Conservation (phyloP, 2,113 vertebrate genomes). For the Sylvietta virens region DNA sequence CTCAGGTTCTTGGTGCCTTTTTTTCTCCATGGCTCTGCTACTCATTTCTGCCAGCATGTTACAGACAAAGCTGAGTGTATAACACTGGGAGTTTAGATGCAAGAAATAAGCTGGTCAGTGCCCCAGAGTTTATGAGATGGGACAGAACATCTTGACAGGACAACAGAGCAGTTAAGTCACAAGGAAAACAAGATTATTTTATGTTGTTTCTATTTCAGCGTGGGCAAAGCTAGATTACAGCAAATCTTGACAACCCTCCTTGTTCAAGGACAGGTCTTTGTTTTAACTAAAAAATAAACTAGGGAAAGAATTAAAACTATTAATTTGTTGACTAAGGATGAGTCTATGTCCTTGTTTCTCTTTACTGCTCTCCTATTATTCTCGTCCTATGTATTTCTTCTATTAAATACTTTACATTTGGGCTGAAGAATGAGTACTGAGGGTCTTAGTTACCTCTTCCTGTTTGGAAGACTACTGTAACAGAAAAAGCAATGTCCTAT, state of each 20-base stretch:
- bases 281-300: not conserved
- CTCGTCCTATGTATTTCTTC: not conserved
- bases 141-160: not conserved
- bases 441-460: not conserved
- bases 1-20: not conserved
- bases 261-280: not conserved
- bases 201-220: not conserved
- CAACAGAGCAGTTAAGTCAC: not conserved
- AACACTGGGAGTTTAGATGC: not conserved
- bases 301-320: not conserved
- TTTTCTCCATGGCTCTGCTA: not conserved
- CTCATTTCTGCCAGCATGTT: not conserved
- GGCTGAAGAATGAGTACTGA: not conserved
- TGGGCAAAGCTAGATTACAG: not conserved
- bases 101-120: not conserved
- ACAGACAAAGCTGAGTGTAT: not conserved
- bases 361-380: not conserved
- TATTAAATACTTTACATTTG: not conserved
- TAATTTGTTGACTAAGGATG: not conserved
- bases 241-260: not conserved
- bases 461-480: not conserved
- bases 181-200: not conserved
- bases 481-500: not conserved
- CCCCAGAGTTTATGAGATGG: not conserved
- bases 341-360: not conserved